Percentiles rank a stretch among this genome's conserved stretches.
phyloP scores from a whole-genome alignment of 2,888 invertebrate genomes.

The Cryptocephalus moraei region DNA sequence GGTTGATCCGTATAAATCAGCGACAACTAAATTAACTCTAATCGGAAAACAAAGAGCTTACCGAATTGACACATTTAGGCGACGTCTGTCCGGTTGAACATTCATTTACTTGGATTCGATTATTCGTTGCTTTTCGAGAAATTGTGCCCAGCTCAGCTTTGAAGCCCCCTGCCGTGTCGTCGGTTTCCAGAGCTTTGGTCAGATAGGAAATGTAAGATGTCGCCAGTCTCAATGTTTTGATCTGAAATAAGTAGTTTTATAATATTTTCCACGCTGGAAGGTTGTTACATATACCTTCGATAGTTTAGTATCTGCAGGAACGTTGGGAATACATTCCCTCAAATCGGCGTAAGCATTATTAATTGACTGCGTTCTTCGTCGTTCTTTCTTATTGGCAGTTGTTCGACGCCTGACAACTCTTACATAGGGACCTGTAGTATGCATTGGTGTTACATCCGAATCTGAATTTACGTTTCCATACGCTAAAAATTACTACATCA shows the following conservation, averaged over 20 bases:
- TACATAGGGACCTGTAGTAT: slow-evolving; percentile 34
- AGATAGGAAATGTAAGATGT: slow-evolving; percentile 89
- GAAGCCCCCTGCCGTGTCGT: slow-evolving; percentile 76
- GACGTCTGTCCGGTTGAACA: slow-evolving; percentile 27
- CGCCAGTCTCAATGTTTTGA: slow-evolving; percentile 87
- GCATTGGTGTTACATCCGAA: slow-evolving; percentile 10
- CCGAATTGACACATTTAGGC: slow-evolving; percentile 30
- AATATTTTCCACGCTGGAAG: background rate
- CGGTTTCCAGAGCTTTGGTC: slow-evolving; percentile 79
- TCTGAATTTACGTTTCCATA: slow-evolving; percentile 12
- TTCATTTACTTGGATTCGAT: slow-evolving; percentile 26
- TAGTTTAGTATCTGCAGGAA: slow-evolving; percentile 89
- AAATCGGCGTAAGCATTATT: slow-evolving; percentile 91
- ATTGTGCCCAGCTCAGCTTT: slow-evolving; percentile 65
- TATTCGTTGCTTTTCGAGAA: slow-evolving; percentile 7
- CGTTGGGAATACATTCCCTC: slow-evolving; percentile 90
- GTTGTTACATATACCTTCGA: slow-evolving; percentile 62
- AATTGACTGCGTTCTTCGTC: slow-evolving; percentile 84
- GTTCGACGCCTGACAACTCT: slow-evolving; percentile 68
- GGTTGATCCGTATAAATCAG: too few species aligned
- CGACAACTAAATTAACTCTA: too few species aligned
- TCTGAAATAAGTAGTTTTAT: slow-evolving; percentile 46
- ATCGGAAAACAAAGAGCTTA: slow-evolving; percentile 22
- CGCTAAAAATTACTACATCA: slow-evolving; percentile 8
- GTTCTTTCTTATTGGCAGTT: slow-evolving; percentile 91